A percentile compares a stretch with the other conserved stretches of the same genome.
phyloP scores from a whole-genome alignment of 2,888 invertebrate species.

The Sipha maydis region DNA sequence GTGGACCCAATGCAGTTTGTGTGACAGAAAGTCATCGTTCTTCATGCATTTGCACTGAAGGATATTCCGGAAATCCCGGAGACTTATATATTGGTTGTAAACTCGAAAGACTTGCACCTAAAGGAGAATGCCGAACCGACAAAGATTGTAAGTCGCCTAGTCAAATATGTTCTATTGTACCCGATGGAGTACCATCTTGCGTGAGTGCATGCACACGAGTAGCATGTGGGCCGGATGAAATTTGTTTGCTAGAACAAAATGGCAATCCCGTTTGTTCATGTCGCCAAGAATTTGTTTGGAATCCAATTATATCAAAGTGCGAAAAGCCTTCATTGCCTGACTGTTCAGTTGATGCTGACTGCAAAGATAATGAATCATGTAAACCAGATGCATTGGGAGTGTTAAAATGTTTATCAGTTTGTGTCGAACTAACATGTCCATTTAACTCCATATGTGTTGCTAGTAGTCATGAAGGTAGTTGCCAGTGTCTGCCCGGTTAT shows the following conservation, averaged over 20 bases:
- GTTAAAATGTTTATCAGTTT: constrained; percentile 82
- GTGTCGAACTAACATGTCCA: constrained; percentile 84
- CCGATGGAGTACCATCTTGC: constrained; percentile 76
- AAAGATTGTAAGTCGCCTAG: constrained; percentile 77
- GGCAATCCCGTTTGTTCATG: constrained; percentile 84
- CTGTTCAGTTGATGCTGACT: constrained; percentile 78
- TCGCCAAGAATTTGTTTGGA: constrained; percentile 82
- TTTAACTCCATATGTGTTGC: constrained; percentile 84
- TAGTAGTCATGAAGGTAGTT: constrained; percentile 76
- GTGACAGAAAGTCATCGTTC: constrained; percentile 85
- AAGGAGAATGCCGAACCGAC: constrained; percentile 75
- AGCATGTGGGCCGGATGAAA: constrained; percentile 84
- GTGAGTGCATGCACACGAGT: constrained; percentile 82
- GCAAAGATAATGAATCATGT: constrained; percentile 78
- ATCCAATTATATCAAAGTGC: constrained; percentile 82
- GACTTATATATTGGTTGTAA: constrained; percentile 84
- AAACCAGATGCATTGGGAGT: constrained; percentile 86
- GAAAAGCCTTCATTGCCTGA: constrained; percentile 89
- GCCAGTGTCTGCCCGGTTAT: constrained; percentile 85
- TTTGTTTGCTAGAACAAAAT: constrained; percentile 76
- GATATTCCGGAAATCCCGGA: constrained; percentile 83
- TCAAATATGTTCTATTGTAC: constrained; percentile 76
- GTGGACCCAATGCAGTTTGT: constrained; percentile 90
- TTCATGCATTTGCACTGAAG: constrained; percentile 85
- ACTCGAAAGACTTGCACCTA: constrained; percentile 73